These are phyloP conservation scores for Corvus moneduloides DNA, from an alignment of 2,113 vertebrate genomes.

Conservation along the genomic window DNA sequence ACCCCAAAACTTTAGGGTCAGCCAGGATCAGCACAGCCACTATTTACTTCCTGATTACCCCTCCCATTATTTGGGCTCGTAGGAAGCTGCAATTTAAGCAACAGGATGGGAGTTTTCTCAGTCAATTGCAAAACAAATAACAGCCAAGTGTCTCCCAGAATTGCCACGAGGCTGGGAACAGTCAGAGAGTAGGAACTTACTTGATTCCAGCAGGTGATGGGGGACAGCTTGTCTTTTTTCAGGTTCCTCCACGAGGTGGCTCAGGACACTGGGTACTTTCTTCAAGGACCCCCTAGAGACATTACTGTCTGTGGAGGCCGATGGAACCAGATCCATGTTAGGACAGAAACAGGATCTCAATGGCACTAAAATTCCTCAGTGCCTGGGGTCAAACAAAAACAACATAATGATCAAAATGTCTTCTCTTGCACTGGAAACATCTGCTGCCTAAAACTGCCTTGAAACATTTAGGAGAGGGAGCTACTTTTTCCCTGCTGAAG, in stretches of 20 bases:
- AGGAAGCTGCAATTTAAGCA: not conserved
- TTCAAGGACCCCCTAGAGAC: not conserved
- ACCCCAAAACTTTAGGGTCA: not conserved
- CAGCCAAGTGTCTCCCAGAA: not conserved
- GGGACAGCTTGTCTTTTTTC: conserved; percentile 65
- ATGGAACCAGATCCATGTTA: conserved; percentile 76
- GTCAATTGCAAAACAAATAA: not conserved
- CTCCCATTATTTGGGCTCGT: not conserved
- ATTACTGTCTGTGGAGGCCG: not conserved
- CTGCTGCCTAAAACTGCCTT: not conserved
- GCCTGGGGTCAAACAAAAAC: conserved; percentile 10
- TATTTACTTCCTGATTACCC: not conserved
- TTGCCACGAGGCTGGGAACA: not conserved
- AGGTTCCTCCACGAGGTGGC: conserved; percentile 79
- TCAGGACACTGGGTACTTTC: conserved; percentile 67
- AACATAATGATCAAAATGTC: not conserved
- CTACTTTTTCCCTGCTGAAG: not conserved
- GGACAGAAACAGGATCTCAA: not conserved
- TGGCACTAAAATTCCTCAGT: conserved; percentile 22
- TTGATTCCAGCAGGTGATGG: conserved; percentile 84
- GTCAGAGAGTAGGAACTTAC: conserved; percentile 65
- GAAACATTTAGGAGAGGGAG: not conserved
- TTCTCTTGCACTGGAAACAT: not conserved
- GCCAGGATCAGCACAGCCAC: not conserved
- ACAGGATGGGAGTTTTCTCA: not conserved